Evolutionary conservation across 1,140 invertebrate species (phyloP).

Genomic region (Microplitis demolitor): DNA sequence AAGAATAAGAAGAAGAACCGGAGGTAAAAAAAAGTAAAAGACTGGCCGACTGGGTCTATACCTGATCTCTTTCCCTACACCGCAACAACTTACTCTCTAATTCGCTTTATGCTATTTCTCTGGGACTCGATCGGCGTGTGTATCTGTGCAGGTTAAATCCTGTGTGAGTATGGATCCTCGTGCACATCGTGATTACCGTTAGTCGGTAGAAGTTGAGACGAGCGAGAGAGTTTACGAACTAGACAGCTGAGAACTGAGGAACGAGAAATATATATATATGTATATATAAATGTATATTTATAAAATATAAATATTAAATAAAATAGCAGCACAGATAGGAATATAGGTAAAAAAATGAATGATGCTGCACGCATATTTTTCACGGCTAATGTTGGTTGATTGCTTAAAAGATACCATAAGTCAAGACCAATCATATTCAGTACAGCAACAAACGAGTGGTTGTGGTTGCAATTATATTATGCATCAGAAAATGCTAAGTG

Average conservation of each 20-base stretch:
- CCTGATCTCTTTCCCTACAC: background rate
- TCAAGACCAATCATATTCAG: background rate
- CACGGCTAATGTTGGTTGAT: background rate
- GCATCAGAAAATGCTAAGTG: too few relatives aligned
- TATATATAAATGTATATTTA: background rate
- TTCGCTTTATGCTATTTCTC: too few relatives aligned
- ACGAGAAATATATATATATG: background rate
- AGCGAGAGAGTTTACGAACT: background rate
- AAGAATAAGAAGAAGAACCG: background rate
- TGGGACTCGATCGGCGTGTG: background rate
- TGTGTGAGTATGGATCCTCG: background rate
- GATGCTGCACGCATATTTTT: constrained; percentile 2
- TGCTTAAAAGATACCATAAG: background rate
- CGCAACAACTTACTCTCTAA: too few relatives aligned
- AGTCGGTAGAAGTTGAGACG: background rate
- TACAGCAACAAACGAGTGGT: background rate
- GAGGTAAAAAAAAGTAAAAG: background rate
- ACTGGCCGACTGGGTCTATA: background rate
- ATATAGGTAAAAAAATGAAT: background rate
- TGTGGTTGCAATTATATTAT: background rate
- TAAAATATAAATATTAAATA: background rate
- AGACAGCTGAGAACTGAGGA: background rate
- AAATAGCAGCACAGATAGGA: background rate
- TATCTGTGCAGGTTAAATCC: background rate
- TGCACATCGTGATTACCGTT: constrained; percentile 18